A percentile compares a stretch with the other conserved stretches of the same genome.
These are phyloP conservation scores for Accipiter cooperii DNA, from an alignment of 2,113 vertebrate species.

Conservation along the genomic window DNA sequence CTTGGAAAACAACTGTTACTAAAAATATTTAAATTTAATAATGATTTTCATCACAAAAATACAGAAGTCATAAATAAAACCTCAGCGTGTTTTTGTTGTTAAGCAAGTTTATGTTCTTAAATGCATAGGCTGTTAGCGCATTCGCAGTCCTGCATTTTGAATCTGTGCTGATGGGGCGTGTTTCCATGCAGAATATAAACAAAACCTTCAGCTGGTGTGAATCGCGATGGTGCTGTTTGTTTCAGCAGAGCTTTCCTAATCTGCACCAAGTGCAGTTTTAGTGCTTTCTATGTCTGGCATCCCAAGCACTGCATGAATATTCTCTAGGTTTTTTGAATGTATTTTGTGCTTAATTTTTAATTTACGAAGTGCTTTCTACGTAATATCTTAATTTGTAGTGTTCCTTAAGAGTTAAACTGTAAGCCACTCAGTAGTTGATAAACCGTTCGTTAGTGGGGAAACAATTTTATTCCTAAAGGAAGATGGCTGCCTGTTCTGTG, in stretches of 20 bases:
- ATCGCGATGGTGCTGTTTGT: rapidly evolving
- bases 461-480: neutral
- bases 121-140: rapidly evolving
- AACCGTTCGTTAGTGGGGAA: no score
- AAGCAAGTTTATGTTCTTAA: neutral
- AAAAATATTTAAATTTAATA: neutral
- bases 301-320: neutral
- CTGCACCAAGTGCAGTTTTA: neutral
- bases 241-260: neutral
- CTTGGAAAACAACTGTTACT: neutral
- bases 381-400: neutral
- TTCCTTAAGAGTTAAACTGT: neutral
- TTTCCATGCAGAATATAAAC: neutral
- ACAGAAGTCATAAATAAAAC: neutral
- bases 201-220: no score
- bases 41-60: neutral
- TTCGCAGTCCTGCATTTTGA: neutral
- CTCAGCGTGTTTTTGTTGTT: no score
- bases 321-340: no score
- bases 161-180: neutral
- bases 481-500: neutral
- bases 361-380: neutral
- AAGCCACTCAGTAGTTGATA: neutral
- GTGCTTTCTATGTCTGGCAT: neutral
- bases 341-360: neutral